Percentiles rank a stretch among this genome's conserved stretches.
Evolutionary conservation across 2,113 vertebrate species (phyloP).

Genomic region (Hoplias malabaricus): DNA sequence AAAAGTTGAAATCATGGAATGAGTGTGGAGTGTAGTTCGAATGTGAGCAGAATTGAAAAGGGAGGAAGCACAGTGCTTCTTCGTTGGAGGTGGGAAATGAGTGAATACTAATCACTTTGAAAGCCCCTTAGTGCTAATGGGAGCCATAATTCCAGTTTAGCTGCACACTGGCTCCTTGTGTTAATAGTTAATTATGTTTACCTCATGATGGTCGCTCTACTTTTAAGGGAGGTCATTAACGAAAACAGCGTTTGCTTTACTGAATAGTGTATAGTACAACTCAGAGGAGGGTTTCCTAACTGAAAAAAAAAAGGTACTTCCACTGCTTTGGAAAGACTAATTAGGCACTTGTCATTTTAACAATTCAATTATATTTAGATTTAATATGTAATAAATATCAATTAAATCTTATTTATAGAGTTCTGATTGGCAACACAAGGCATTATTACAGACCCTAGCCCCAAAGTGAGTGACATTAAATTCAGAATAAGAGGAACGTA

Average conservation of each 20-base stretch:
- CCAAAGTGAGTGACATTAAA: no score
- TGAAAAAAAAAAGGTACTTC: background rate
- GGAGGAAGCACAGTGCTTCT: conserved; percentile 16
- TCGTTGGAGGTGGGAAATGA: conserved; percentile 27
- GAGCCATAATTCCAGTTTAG: conserved; percentile 45
- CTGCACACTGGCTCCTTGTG: conserved; percentile 37
- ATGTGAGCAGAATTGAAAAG: background rate
- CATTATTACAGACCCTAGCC: no score
- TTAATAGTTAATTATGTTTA: conserved; percentile 52
- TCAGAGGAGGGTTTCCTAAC: background rate
- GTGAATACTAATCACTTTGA: conserved; percentile 50
- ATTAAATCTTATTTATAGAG: no score
- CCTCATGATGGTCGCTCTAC: conserved; percentile 11
- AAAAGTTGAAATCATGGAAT: conserved; percentile 2
- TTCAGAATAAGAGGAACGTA: no score
- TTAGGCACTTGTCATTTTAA: no score
- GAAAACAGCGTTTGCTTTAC: background rate
- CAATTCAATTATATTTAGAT: no score
- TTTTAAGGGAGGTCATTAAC: conserved; percentile 25
- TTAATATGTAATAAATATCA: no score
- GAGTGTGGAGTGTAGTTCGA: conserved; percentile 6
- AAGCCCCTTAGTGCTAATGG: conserved; percentile 44
- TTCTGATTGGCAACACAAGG: no score
- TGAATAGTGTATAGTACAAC: background rate
- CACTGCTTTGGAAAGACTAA: background rate